Evolutionary conservation across 2,113 vertebrate species (phyloP), one percentile per base, ranked within the genome.

Genomic region (Rostratula benghalensis): DNA sequence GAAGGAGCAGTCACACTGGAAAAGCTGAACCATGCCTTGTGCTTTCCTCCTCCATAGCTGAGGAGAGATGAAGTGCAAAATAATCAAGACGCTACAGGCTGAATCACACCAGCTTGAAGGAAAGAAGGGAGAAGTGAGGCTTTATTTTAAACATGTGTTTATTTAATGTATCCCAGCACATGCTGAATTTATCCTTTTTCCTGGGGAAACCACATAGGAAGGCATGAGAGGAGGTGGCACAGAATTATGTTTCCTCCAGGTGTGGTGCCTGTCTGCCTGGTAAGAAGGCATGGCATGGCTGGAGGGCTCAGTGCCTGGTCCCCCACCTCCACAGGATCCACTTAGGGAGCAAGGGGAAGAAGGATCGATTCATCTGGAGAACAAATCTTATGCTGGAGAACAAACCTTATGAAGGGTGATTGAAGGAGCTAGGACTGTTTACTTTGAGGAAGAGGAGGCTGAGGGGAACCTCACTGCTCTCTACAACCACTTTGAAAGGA

Each of bases 261-360:
- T 7, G 1, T 0, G 6, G 30, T 53, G 45, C 10, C 25, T 53
- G 9, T 35, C 41, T 73, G 30, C 48, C 77, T 63, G 77, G 43
- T 13, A 74, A 41, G 51, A 41, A 10, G 3, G 7, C 6, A 8
- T 5, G 37, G 7, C 30, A 28, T 1, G 10, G 46, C 30, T 18
- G 41, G 21, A 61, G 64, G 46, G 33, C 16, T 74, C 69, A 37
- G n/a, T 53, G 59, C 77, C 30, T 4, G 20, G 15, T 60, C 20
- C 22, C 11, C 15, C 5, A 35, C 11, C 16, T 56, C 39, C 1
- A 0, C 9, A 25, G 18, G 3, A 5, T n/a, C 63, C 10, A 11
- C 45, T 21, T 15, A 27, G 18, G 12, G 17, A 89, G 12, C 43
- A 51, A 37, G 39, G 57, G 54, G 43, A 60, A 91, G 30, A 35